Evolutionary conservation across 2,797 vertebrate species (phyloP).

Genomic region (Threskiornis aethiopicus): DNA sequence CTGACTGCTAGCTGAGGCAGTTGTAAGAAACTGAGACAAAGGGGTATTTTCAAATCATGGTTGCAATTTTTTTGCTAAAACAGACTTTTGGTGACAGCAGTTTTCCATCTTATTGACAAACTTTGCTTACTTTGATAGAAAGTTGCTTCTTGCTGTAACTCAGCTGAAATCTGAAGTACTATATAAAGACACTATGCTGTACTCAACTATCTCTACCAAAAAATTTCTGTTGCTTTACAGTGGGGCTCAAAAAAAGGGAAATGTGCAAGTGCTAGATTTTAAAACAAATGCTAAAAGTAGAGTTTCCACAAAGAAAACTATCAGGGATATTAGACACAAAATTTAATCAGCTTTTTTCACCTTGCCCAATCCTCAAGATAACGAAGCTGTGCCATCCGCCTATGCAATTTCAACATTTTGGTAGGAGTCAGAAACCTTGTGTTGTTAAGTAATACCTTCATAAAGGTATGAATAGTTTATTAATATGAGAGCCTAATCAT

Average conservation of each 20-base stretch:
- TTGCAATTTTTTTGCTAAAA: background rate
- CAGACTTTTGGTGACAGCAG: background rate
- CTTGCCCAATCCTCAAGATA: background rate
- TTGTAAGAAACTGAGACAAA: background rate
- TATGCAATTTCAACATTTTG: background rate
- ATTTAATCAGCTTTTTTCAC: background rate
- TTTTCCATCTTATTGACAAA: slow-evolving; percentile 3
- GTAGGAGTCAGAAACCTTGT: background rate
- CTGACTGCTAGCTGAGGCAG: background rate
- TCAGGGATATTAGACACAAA: background rate
- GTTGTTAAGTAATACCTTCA: background rate
- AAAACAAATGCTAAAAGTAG: background rate
- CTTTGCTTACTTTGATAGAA: background rate
- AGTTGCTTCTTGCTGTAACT: background rate
- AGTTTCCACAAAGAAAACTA: background rate
- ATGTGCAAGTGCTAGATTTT: background rate
- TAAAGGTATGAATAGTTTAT: background rate
- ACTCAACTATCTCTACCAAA: background rate
- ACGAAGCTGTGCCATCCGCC: background rate
- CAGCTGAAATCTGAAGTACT: background rate
- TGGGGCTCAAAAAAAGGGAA: background rate
- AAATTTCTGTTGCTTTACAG: background rate
- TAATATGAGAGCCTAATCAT: background rate
- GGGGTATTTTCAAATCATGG: background rate
- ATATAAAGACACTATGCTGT: background rate